These are phyloP conservation scores for Anastrepha ludens DNA, from an alignment of 1,140 invertebrate genomes.

Conservation along the genomic window DNA sequence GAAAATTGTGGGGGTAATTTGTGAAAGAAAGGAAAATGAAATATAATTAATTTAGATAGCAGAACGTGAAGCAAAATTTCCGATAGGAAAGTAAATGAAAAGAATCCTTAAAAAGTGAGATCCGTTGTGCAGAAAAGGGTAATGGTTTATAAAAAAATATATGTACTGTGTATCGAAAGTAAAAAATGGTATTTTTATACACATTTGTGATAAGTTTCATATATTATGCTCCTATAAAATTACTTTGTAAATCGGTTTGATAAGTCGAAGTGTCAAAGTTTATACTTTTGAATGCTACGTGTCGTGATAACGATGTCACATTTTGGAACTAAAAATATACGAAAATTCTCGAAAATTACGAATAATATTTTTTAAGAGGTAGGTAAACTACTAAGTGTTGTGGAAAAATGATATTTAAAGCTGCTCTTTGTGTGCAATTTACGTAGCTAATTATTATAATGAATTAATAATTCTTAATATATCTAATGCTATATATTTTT, in stretches of 20 bases:
- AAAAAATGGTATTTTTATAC: too few species aligned
- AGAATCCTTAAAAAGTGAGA: too few species aligned
- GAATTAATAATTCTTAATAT: too few species aligned
- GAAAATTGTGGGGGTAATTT: background rate
- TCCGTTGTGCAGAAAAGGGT: background rate
- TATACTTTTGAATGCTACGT: background rate
- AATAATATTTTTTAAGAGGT: background rate
- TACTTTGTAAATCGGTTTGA: background rate
- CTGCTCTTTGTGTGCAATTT: background rate
- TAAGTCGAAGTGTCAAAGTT: background rate
- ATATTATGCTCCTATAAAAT: background rate
- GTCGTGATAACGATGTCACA: constrained; percentile 27
- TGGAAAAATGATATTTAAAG: background rate
- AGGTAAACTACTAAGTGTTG: background rate
- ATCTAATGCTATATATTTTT: too few species aligned
- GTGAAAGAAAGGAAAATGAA: background rate
- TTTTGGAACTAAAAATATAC: background rate
- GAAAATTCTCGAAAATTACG: background rate
- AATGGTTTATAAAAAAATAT: too few species aligned
- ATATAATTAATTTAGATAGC: too few species aligned
- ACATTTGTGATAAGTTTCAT: background rate
- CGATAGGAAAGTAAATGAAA: background rate
- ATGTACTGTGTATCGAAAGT: too few species aligned
- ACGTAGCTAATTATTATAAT: background rate
- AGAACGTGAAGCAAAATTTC: too few species aligned